Conservation (phyloP, 2,113 vertebrate genomes). For the Chloroceryle aenea region DNA sequence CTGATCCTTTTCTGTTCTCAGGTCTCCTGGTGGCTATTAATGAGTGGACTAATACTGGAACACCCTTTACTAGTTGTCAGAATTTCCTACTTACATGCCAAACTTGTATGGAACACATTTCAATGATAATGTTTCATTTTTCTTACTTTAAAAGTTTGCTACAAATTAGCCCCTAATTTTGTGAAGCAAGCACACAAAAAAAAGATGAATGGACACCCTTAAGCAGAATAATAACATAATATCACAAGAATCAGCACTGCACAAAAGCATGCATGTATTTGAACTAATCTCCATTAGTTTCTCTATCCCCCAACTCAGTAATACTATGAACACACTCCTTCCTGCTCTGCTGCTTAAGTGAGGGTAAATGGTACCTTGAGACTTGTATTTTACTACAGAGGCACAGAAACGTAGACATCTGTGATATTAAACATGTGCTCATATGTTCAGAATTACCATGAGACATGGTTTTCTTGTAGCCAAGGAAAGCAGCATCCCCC, state of each 20-base stretch:
- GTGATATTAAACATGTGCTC: background rate
- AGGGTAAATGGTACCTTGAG: background rate
- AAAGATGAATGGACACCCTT: background rate
- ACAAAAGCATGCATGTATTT: background rate
- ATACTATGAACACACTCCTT: background rate
- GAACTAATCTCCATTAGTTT: background rate
- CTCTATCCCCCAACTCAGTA: background rate
- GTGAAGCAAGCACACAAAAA: background rate
- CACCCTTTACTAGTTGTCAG: background rate
- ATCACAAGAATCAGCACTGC: background rate
- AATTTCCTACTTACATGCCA: background rate
- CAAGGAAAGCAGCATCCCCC: background rate
- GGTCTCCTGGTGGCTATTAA: background rate
- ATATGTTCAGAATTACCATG: background rate
- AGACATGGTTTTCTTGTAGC: background rate
- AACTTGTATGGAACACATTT: background rate
- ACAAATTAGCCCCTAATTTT: background rate
- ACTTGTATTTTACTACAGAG: background rate
- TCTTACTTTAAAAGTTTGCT: background rate
- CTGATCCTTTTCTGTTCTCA: background rate
- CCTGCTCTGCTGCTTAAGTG: background rate
- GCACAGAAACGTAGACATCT: background rate
- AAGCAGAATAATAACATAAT: background rate
- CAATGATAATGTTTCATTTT: background rate
- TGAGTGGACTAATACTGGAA: background rate